Conservation (phyloP, 2,888 invertebrate genomes). For the Phrixothrix hirtus region DNA sequence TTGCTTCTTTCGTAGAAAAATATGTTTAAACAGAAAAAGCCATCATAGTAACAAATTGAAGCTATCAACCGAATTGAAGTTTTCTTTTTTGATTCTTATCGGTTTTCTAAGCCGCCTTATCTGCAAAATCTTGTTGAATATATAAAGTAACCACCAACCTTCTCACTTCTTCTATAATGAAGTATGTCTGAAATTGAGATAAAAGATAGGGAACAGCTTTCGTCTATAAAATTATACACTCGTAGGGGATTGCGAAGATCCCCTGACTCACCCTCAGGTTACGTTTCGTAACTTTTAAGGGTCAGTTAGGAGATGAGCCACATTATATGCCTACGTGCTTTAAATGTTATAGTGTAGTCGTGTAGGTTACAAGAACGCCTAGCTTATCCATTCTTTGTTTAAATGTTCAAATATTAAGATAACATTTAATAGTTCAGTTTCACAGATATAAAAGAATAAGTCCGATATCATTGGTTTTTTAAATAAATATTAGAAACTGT, state of each 20-base stretch:
- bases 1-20: no score
- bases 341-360: constrained; percentile 12
- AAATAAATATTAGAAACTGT: no score
- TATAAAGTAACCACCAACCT: constrained; percentile 11
- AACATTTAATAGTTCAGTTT: no score
- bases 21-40: constrained; percentile 29
- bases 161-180: constrained; percentile 9
- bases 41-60: constrained; percentile 32
- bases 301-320: constrained; percentile 20
- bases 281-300: constrained; percentile 31
- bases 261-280: constrained; percentile 31
- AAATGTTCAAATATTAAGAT: no score
- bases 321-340: constrained; percentile 23
- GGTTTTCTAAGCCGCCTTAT: constrained; percentile 27
- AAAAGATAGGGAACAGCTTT: background rate
- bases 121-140: constrained; percentile 12
- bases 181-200: background rate
- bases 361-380: no score
- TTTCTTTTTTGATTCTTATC: constrained; percentile 26
- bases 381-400: no score
- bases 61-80: constrained; percentile 27
- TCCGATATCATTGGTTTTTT: no score
- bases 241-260: constrained; percentile 19
- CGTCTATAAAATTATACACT: constrained; percentile 18
- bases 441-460: no score